Percentiles rank a stretch among this genome's conserved stretches.
These are phyloP conservation scores for Eubasilissa splendida DNA, from an alignment of 2,888 invertebrate species.

Conservation along the genomic window DNA sequence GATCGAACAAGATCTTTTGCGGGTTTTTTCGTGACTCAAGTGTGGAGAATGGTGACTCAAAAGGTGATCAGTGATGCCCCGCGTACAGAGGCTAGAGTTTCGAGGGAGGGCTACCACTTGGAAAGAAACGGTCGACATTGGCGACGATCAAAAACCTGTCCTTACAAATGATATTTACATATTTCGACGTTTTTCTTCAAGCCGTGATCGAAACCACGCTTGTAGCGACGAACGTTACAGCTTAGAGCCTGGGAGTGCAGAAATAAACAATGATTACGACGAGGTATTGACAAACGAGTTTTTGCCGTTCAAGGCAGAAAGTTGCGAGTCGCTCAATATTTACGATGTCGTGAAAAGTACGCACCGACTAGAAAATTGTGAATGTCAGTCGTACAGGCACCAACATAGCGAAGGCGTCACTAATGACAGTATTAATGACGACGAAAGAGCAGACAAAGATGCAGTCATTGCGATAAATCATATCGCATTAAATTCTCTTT, in stretches of 20 bases:
- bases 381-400: constrained; percentile 18
- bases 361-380: constrained; percentile 38
- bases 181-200: constrained; percentile 17
- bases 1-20: background rate
- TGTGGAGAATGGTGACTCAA: constrained; percentile 12
- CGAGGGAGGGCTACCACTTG: constrained; percentile 55
- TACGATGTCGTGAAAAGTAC: constrained; percentile 38
- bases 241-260: background rate
- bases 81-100: constrained; percentile 51
- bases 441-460: constrained; percentile 2
- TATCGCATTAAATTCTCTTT: background rate
- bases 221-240: background rate
- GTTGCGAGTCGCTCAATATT: background rate
- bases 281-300: constrained; percentile 25
- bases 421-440: constrained; percentile 34
- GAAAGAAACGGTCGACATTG: constrained; percentile 43
- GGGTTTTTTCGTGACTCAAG: too few relatives aligned
- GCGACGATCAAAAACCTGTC: background rate
- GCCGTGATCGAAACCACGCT: background rate
- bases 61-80: constrained; percentile 53
- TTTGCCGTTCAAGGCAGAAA: background rate
- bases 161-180: constrained; percentile 45
- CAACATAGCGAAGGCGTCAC: background rate
- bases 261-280: constrained; percentile 39
- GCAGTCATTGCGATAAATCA: background rate